Conservation (phyloP, 2,888 invertebrate genomes). For the Deroplatys truncata region DNA sequence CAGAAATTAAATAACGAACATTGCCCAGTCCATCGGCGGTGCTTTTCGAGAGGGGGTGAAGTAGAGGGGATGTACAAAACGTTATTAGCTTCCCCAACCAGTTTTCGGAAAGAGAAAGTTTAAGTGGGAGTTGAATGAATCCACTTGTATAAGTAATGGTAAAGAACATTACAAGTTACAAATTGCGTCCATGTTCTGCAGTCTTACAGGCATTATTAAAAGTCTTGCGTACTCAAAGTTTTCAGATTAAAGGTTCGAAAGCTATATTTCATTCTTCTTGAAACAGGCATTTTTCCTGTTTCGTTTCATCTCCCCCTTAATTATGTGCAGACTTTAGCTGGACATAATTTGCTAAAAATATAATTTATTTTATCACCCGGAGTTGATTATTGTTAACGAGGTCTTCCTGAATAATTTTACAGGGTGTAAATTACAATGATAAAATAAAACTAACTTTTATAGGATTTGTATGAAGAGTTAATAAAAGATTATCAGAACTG, state of each 20-base stretch:
- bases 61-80: background rate
- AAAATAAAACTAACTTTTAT: no score
- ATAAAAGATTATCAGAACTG: no score
- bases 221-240: background rate
- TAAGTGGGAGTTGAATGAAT: background rate
- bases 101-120: background rate
- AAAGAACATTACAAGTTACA: background rate
- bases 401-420: no score
- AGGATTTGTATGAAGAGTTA: no score
- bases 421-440: no score
- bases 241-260: background rate
- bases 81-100: background rate
- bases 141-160: background rate
- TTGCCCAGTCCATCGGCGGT: background rate
- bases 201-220: background rate
- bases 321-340: no score
- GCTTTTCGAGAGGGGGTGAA: background rate
- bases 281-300: background rate
- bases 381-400: no score
- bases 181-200: background rate
- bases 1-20: conserved; percentile 1
- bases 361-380: no score
- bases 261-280: background rate
- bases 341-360: no score
- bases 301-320: background rate